These are phyloP conservation scores for Drosophila tropicalis DNA, from an alignment of 1,140 invertebrate genomes.

Conservation along the genomic window DNA sequence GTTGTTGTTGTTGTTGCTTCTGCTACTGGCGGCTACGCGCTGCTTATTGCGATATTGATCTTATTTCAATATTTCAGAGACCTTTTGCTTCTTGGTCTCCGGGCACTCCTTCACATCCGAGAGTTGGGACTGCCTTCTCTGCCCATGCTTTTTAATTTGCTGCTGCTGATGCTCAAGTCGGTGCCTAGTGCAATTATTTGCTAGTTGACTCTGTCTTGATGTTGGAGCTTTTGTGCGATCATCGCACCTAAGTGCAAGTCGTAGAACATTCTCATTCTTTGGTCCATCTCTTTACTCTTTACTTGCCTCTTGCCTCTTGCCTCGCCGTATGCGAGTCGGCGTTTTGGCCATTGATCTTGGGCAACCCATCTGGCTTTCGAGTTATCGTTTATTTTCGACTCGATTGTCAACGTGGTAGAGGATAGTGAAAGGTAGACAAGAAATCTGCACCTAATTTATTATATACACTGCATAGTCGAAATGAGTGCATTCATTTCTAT, in stretches of 20 bases:
- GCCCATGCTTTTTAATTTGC: constrained; percentile 5
- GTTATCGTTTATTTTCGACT: constrained; percentile 9
- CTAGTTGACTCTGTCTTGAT: constrained; percentile 6
- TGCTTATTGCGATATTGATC: constrained; percentile 76
- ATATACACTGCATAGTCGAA: neutral
- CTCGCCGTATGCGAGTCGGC: neutral
- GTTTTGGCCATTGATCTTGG: constrained; percentile 20
- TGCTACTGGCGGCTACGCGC: constrained; percentile 56
- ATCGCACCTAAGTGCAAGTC: constrained; percentile 2
- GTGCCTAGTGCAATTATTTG: constrained; percentile 8
- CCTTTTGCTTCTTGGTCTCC: constrained; percentile 7
- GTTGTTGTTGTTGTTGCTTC: constrained; percentile 44
- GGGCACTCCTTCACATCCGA: too few relatives aligned
- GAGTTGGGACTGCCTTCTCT: neutral
- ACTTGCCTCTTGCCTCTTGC: neutral
- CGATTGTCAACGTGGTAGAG: constrained; percentile 17
- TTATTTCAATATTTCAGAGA: constrained; percentile 76
- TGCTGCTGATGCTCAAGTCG: neutral
- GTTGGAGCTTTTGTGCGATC: neutral
- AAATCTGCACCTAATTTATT: constrained; percentile 7
- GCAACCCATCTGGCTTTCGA: constrained; percentile 1
- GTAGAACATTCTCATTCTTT: constrained; percentile 6
- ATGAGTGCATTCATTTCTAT: too few relatives aligned
- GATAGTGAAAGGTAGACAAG: neutral
- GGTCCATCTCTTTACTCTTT: neutral